Evolutionary conservation across 2,888 invertebrate genomes (phyloP).

Genomic region (Apamea epomidion): DNA sequence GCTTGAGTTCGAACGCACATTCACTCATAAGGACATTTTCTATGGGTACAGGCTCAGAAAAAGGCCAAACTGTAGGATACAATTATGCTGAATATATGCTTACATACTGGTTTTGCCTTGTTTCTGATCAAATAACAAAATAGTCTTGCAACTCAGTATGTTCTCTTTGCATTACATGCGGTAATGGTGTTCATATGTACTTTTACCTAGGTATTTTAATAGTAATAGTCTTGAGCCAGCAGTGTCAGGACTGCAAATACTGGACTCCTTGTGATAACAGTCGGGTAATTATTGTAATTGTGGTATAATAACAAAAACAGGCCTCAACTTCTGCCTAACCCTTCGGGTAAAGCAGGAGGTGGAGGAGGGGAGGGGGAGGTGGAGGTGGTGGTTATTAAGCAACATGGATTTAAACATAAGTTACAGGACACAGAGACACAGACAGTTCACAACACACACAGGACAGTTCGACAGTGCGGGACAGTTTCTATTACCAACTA

Average conservation of each 20-base stretch:
- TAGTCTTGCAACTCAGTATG: neutral
- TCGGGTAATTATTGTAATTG: conserved; percentile 10
- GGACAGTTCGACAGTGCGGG: too few species aligned
- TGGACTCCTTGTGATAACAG: conserved; percentile 4
- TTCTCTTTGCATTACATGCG: neutral
- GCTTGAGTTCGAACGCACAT: too few species aligned
- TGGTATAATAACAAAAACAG: neutral
- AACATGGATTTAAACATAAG: too few species aligned
- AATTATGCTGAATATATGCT: neutral
- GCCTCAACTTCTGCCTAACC: too few species aligned
- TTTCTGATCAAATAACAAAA: neutral
- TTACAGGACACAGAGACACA: too few species aligned
- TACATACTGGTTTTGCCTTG: neutral
- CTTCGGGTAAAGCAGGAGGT: too few species aligned
- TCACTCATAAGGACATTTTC: neutral
- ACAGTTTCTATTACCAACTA: too few species aligned
- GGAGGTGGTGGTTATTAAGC: too few species aligned
- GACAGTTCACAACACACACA: too few species aligned
- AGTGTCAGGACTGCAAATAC: conserved; percentile 17
- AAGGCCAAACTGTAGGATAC: neutral
- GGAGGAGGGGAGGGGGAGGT: too few species aligned
- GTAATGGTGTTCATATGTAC: neutral
- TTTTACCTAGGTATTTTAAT: neutral
- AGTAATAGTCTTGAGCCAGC: neutral
- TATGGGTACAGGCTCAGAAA: neutral